Base-by-base conservation (phyloP, 2,888 invertebrate species). In the Plagodis pulveraria region DNA sequence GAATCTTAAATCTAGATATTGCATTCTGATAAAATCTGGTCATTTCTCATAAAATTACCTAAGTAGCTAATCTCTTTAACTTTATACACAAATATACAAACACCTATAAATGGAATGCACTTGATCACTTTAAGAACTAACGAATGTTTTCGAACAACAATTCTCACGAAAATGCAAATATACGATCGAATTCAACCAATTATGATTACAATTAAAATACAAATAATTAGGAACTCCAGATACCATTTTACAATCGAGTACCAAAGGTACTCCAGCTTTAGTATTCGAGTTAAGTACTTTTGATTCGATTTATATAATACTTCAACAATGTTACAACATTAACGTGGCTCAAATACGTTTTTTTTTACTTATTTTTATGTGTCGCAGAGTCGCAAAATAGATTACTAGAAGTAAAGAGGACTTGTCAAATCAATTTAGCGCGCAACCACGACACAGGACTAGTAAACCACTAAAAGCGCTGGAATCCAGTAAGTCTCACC, bases 11-110 rank as follows among this genome's bases (percentile, higher is more conserved):
- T 69, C 89, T 91, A 91, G 80, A 91, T 92, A 92, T 92, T 92
- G 92, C 92, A 88, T 87, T 90, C 83, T 89, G 87, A 91, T 92
- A 91, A 89, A 91, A 90, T 91, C 89, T 92, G 91, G 86, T 89
- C 89, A 87, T 80, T 88, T 88, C 81, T 85, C 83, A 86, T 87
- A 88, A 84, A 80, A 78, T 78, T 83, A 83, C 71, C 74, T 83
- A 83, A 78, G 50, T 54, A 63, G 54, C 78, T 76, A 74, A 76
- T 77, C 76, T 78, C 70, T 68, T 69, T 73, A 69, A 72, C 77
- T 86, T 86, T 90, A 77, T 89, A 90, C 86, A 89, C 76, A 80
- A 86, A 86, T 90, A 76, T 88, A 90, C 87, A 90, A 74, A 76
- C 66, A 76, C 72, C 69, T 70, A 73, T 63, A 67, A 72, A 76